Evolutionary conservation across 2,797 vertebrate genomes (phyloP).

Genomic region (Anguilla megastoma): DNA sequence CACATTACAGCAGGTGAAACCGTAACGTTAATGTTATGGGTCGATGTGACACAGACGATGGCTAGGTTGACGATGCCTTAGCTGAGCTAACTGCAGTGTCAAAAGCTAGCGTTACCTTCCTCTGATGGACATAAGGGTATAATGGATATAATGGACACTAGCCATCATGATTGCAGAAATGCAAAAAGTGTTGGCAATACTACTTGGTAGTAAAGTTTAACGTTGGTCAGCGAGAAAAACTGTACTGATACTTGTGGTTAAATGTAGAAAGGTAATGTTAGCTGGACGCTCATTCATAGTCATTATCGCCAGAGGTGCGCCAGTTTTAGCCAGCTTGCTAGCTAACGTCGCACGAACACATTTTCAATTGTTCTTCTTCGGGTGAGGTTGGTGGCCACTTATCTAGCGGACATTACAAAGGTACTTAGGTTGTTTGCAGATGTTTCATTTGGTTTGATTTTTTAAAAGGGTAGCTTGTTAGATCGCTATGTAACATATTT

Average conservation of each 20-base stretch:
- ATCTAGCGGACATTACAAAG: too few species aligned
- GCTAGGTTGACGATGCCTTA: neutral
- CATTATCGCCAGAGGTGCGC: neutral
- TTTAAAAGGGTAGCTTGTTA: neutral
- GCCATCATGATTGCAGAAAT: neutral
- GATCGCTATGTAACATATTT: neutral
- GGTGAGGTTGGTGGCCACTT: neutral
- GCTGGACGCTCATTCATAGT: neutral
- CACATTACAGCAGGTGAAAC: conserved; percentile 39
- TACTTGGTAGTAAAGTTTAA: neutral
- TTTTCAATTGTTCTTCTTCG: neutral
- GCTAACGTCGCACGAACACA: neutral
- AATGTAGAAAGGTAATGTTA: neutral
- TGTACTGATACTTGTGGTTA: neutral
- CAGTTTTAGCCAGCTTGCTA: neutral
- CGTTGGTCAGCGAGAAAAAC: neutral
- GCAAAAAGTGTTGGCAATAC: neutral
- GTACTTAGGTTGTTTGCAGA: neutral
- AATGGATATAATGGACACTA: neutral
- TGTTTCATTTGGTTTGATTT: neutral
- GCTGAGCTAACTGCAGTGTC: neutral
- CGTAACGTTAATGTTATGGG: conserved; percentile 13
- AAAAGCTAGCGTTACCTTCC: neutral
- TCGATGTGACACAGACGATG: neutral
- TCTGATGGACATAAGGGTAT: neutral